These are phyloP conservation scores for Lamellibrachia satsuma DNA, from an alignment of 2,888 invertebrate genomes.

Conservation along the genomic window DNA sequence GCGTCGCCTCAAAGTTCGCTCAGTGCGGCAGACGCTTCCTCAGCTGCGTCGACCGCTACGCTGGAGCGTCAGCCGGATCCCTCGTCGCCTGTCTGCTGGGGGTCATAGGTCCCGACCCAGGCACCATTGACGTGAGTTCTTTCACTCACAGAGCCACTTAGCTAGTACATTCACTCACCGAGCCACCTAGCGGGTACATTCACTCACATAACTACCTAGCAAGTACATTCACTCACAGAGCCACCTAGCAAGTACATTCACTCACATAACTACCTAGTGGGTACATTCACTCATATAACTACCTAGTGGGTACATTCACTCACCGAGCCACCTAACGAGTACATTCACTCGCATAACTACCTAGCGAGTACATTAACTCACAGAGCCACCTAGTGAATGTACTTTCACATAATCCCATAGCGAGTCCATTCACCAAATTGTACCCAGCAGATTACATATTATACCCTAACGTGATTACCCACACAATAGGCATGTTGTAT, in stretches of 20 bases:
- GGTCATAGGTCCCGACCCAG: neutral
- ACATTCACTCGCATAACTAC: neutral
- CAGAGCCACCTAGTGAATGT: neutral
- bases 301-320: neutral
- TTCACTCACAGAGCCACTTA: neutral
- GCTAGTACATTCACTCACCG: too few relatives aligned
- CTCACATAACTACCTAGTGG: neutral
- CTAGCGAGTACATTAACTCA: neutral
- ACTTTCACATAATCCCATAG: too few relatives aligned
- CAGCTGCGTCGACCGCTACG: slow-evolving; percentile 47
- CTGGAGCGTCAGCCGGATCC: slow-evolving; percentile 88
- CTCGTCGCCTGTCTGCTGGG: slow-evolving; percentile 78
- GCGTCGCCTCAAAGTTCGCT: slow-evolving; percentile 94
- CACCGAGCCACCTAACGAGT: too few relatives aligned
- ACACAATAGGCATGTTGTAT: too few relatives aligned
- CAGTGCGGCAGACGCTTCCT: slow-evolving; percentile 90
- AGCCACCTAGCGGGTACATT: neutral
- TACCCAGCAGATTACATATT: too few relatives aligned
- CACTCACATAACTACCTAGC: neutral
- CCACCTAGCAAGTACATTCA: neutral
- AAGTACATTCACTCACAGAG: neutral
- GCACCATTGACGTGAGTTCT: neutral
- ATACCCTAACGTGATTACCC: too few relatives aligned
- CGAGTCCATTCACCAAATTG: too few relatives aligned
- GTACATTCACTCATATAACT: neutral